phyloP scores from a whole-genome alignment of 37 sponge, comb jelly and placozoan species.

The Ianthella basta region DNA sequence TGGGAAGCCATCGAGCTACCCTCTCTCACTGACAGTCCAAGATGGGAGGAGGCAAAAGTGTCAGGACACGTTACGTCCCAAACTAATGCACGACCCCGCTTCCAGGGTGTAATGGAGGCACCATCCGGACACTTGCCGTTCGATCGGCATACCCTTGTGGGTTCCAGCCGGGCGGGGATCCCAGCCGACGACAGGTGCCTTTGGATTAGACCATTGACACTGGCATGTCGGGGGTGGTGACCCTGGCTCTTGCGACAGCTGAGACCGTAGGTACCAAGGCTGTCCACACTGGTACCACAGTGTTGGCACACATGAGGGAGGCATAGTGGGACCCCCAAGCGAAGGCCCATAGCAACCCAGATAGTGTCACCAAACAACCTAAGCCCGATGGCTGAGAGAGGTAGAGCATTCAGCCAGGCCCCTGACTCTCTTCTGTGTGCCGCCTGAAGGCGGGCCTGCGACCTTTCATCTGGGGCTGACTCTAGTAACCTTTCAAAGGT shows the following conservation, averaged over 20 bases:
- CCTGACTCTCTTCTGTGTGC: constrained; percentile 13
- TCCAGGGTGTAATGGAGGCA: constrained; percentile 41
- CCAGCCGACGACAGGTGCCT: constrained; percentile 31
- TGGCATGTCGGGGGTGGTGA: constrained; percentile 27
- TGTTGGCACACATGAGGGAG: constrained; percentile 37
- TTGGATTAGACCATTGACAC: constrained; percentile 32
- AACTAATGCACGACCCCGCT: neutral
- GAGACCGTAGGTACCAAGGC: constrained; percentile 29
- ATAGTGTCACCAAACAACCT: constrained; percentile 5
- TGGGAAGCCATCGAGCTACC: neutral
- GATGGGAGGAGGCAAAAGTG: neutral
- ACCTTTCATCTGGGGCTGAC: constrained; percentile 10
- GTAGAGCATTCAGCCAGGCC: constrained; percentile 27
- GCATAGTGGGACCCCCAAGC: constrained; percentile 39
- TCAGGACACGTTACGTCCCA: constrained; percentile 29
- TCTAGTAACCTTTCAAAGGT: neutral
- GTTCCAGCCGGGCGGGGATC: constrained; percentile 39
- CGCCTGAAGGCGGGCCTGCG: constrained; percentile 6
- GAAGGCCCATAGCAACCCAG: constrained; percentile 45
- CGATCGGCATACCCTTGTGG: constrained; percentile 18
- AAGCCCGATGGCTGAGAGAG: constrained; percentile 6
- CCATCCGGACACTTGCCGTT: constrained; percentile 47
- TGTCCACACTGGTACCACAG: constrained; percentile 43
- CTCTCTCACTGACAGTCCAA: neutral
- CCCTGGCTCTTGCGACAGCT: constrained; percentile 30